Evolutionary conservation across 2,797 vertebrate species (phyloP).

Genomic region (Nannoperca australis): DNA sequence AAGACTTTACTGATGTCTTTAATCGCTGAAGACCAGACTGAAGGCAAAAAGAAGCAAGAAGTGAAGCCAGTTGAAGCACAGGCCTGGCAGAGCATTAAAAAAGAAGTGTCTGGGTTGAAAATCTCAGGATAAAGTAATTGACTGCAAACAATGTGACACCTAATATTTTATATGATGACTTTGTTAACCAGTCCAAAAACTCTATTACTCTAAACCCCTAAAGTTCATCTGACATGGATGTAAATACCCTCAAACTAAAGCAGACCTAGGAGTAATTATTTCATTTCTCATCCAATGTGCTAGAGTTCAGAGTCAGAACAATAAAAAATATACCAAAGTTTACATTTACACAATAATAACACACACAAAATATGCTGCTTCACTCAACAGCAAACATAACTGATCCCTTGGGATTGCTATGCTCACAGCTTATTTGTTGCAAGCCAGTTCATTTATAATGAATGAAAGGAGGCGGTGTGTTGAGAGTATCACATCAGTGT

Average conservation of each 20-base stretch:
- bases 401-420: conserved; percentile 26
- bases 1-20: background rate
- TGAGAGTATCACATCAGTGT: conserved; percentile 13
- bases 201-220: background rate
- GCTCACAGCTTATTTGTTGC: conserved; percentile 14
- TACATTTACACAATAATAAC: conserved; percentile 4
- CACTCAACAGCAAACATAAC: conserved; percentile 4
- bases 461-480: conserved; percentile 21
- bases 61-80: background rate
- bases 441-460: conserved; percentile 35
- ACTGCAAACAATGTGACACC: background rate
- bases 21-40: background rate
- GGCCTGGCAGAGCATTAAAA: background rate
- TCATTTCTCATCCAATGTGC: background rate
- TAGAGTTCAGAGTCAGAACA: background rate
- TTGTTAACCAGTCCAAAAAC: background rate
- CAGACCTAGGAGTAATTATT: background rate
- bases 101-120: background rate
- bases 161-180: background rate
- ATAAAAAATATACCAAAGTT: background rate
- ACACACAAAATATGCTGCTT: background rate
- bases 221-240: background rate
- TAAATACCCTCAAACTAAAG: conserved; percentile 5
- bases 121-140: background rate
- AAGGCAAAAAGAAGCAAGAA: background rate